Evolutionary conservation across 2,888 invertebrate species (phyloP).

Genomic region (Laspeyria flexula): DNA sequence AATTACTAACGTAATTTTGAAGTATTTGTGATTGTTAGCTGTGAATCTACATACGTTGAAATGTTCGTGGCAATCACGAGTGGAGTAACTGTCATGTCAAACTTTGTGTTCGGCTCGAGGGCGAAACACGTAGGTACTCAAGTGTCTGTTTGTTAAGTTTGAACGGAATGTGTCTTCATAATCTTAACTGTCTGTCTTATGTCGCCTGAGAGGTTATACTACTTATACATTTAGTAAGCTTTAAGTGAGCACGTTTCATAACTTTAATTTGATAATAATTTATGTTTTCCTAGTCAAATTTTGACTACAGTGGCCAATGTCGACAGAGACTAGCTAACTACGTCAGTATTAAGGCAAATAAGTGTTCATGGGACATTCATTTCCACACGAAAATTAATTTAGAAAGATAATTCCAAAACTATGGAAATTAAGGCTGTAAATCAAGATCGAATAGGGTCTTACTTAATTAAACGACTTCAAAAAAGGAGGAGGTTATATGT

Average conservation of each 20-base stretch:
- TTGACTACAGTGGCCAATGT: too few relatives aligned
- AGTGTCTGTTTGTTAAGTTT: conserved; percentile 40
- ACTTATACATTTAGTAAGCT: not conserved
- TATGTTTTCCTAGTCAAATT: too few relatives aligned
- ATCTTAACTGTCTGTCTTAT: conserved; percentile 35
- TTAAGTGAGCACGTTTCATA: not conserved
- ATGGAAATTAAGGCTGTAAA: too few relatives aligned
- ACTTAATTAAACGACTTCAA: too few relatives aligned
- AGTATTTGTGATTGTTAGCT: conserved; percentile 42
- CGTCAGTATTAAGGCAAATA: too few relatives aligned
- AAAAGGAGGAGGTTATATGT: too few relatives aligned
- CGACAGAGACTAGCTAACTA: too few relatives aligned
- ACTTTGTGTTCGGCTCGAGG: conserved; percentile 36
- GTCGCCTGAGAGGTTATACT: conserved; percentile 17
- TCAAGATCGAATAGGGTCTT: too few relatives aligned
- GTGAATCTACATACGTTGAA: conserved; percentile 34
- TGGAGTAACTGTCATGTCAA: conserved; percentile 27
- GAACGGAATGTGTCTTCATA: conserved; percentile 31
- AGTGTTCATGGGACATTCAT: too few relatives aligned
- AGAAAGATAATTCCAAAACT: too few relatives aligned
- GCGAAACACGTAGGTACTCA: conserved; percentile 29
- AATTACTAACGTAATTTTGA: conserved; percentile 30
- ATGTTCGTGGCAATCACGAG: conserved; percentile 34
- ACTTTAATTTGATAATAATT: too few relatives aligned
- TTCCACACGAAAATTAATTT: too few relatives aligned